A percentile compares a stretch with the other conserved stretches of the same genome.
Evolutionary conservation across 2,888 invertebrate species (phyloP).

Genomic region (Drosophila hamatofila): DNA sequence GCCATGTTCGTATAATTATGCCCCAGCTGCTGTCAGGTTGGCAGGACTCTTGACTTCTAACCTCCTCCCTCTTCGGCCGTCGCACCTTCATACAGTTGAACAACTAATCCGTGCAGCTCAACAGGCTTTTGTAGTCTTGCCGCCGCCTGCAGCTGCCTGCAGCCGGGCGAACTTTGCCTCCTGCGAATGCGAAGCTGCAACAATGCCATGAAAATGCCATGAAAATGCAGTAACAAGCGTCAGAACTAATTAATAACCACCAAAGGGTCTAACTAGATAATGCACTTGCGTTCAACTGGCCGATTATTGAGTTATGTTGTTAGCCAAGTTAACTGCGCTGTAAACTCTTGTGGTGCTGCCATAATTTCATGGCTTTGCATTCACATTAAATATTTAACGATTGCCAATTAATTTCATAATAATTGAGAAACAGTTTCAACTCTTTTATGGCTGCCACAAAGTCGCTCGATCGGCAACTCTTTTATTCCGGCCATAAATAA

Average conservation of each 20-base stretch:
- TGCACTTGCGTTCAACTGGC: slow-evolving; percentile 3
- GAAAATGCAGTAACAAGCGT: slow-evolving; percentile 48
- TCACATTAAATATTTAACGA: neutral
- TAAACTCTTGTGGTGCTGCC: neutral
- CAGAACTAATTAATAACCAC: slow-evolving; percentile 51
- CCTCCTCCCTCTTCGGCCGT: neutral
- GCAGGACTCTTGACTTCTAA: slow-evolving; percentile 47
- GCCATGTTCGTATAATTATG: slow-evolving; percentile 73
- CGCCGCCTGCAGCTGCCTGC: slow-evolving; percentile 35
- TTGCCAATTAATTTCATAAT: neutral
- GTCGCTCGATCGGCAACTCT: neutral
- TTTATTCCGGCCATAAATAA: slow-evolving; percentile 9
- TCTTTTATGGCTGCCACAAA: slow-evolving; percentile 1
- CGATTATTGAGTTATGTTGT: slow-evolving; percentile 7
- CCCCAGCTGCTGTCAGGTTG: slow-evolving; percentile 55
- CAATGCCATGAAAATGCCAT: slow-evolving; percentile 37
- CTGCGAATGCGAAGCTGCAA: slow-evolving; percentile 15
- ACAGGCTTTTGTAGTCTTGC: slow-evolving; percentile 36
- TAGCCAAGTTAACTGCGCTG: neutral
- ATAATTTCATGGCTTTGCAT: neutral
- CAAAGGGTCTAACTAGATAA: slow-evolving; percentile 31
- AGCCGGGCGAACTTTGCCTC: slow-evolving; percentile 23
- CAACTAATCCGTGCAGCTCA: slow-evolving; percentile 44
- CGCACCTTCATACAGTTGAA: slow-evolving; percentile 13
- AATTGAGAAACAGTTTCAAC: neutral